A percentile compares a stretch with the other conserved stretches of the same genome.
phyloP scores from a whole-genome alignment of 2,888 invertebrate species.

The Melanotus villosus region DNA sequence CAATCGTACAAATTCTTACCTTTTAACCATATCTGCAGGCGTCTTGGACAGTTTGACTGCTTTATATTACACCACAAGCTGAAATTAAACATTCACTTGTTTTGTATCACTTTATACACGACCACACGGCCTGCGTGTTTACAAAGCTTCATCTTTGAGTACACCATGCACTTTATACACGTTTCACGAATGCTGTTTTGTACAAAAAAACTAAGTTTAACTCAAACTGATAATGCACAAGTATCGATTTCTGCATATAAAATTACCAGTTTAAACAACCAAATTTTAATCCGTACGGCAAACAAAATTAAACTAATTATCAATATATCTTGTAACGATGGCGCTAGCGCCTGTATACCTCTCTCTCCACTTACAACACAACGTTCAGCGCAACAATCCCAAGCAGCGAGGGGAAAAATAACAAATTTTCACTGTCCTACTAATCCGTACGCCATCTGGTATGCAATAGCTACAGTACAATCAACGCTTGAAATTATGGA shows the following conservation, averaged over 20 bases:
- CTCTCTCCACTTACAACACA: too few relatives aligned
- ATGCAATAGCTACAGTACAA: too few relatives aligned
- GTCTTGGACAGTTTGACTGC: constrained; percentile 62
- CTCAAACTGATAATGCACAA: not conserved
- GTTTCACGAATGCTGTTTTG: constrained; percentile 21
- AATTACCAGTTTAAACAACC: not conserved
- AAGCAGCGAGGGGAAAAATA: too few relatives aligned
- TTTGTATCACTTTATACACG: constrained; percentile 42
- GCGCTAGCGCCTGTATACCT: constrained; percentile 12
- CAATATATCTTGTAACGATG: constrained; percentile 6
- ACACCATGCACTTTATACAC: constrained; percentile 33
- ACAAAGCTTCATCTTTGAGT: constrained; percentile 48
- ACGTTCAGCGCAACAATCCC: too few relatives aligned
- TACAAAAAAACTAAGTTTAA: not conserved
- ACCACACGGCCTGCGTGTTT: constrained; percentile 44
- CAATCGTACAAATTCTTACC: constrained; percentile 57
- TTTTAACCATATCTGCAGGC: constrained; percentile 68
- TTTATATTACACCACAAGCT: constrained; percentile 4
- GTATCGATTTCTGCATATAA: not conserved
- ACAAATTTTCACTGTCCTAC: not conserved
- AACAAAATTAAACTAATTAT: constrained; percentile 1
- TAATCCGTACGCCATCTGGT: not conserved
- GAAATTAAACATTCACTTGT: constrained; percentile 42
- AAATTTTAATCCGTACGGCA: not conserved
- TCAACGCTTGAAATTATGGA: too few relatives aligned